A percentile compares a stretch with the other conserved stretches of the same genome.
Conservation (phyloP, 1,140 invertebrate genomes). For the Drosophila ercepeae region DNA sequence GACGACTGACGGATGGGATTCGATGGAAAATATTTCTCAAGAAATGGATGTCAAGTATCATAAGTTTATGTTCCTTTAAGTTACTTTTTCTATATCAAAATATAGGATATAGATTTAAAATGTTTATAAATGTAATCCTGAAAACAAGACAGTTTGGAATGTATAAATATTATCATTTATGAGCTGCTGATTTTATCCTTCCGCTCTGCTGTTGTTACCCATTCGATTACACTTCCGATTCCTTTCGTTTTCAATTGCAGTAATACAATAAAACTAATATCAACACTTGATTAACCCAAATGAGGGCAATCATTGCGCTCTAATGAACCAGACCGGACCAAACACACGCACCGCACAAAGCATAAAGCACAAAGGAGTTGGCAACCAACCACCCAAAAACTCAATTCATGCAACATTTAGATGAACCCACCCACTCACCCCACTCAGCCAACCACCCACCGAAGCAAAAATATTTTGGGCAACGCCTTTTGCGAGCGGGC, state of each 20-base stretch:
- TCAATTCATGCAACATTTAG: background rate
- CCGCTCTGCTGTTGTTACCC: conserved; percentile 1
- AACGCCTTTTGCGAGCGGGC: conserved; percentile 52
- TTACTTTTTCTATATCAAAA: no score
- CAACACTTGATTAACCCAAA: conserved; percentile 79
- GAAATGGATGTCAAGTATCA: background rate
- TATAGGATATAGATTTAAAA: background rate
- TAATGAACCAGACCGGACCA: conserved; percentile 74
- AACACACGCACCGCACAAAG: conserved; percentile 54
- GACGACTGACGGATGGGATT: conserved; percentile 30
- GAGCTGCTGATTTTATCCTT: background rate
- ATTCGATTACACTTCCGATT: conserved; percentile 22
- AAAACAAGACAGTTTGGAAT: background rate
- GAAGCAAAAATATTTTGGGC: conserved; percentile 71
- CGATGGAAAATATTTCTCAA: conserved; percentile 1
- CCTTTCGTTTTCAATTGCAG: conserved; percentile 46
- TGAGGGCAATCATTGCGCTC: conserved; percentile 77
- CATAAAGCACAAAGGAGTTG: conserved; percentile 7
- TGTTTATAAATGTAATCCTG: no score
- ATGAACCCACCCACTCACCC: conserved; percentile 1
- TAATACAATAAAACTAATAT: conserved; percentile 67
- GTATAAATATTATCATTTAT: conserved; percentile 3
- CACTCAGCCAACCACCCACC: conserved; percentile 28
- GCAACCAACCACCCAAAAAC: conserved; percentile 9
- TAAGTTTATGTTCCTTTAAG: background rate